These are phyloP conservation scores for Monochamus saltuarius DNA, from an alignment of 1,140 invertebrate genomes.

Conservation along the genomic window DNA sequence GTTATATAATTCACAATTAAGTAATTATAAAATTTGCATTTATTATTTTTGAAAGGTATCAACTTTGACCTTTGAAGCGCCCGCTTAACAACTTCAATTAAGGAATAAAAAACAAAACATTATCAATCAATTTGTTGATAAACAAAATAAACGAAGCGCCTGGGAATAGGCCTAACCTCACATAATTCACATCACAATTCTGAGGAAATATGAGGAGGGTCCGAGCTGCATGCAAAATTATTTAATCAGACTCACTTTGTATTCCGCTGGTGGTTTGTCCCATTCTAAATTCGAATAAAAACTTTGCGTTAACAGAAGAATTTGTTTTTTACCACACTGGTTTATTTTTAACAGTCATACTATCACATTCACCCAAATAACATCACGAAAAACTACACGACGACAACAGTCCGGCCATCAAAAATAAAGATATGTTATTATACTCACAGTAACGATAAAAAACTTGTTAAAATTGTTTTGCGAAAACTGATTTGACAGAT, in stretches of 20 bases:
- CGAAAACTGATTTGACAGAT: no score
- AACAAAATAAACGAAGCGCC: slow-evolving; percentile 8
- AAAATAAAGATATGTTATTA: no score
- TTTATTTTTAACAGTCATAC: slow-evolving; percentile 1
- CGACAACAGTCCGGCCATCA: no score
- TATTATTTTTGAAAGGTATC: slow-evolving; percentile 5
- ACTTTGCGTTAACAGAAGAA: background rate
- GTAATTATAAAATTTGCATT: slow-evolving; percentile 5
- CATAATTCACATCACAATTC: background rate
- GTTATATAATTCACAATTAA: background rate
- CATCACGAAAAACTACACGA: background rate
- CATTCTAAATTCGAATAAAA: slow-evolving; percentile 25
- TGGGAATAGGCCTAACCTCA: background rate
- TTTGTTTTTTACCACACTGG: background rate
- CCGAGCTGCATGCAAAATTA: background rate
- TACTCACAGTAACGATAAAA: no score
- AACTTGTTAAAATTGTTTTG: no score
- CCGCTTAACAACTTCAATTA: background rate
- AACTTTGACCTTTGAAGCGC: slow-evolving; percentile 8
- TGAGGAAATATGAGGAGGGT: background rate
- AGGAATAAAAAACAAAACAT: slow-evolving; percentile 2
- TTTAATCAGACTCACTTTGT: slow-evolving; percentile 31
- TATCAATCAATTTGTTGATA: slow-evolving; percentile 10
- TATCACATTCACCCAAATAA: slow-evolving; percentile 2
- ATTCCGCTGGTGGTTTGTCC: slow-evolving; percentile 37